Percentiles rank a stretch among this genome's conserved stretches.
These are phyloP conservation scores for Nymphalis io DNA, from an alignment of 1,140 invertebrate species.

Conservation along the genomic window DNA sequence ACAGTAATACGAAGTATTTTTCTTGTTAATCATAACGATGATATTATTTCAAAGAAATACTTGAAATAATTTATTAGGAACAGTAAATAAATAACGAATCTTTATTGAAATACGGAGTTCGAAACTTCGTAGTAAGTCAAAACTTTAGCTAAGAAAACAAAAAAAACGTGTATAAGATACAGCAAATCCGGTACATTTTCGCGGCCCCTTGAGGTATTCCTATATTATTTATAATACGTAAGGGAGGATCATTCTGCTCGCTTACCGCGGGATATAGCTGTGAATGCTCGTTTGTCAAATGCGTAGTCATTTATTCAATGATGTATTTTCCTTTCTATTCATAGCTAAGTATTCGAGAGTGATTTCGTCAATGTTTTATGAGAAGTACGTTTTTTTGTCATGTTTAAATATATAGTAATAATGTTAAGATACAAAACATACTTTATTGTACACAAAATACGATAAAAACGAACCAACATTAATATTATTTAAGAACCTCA, in stretches of 20 bases:
- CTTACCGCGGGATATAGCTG: slow-evolving; percentile 74
- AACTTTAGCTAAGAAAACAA: slow-evolving; percentile 49
- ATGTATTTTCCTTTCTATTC: slow-evolving; percentile 70
- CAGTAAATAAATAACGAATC: slow-evolving; percentile 5
- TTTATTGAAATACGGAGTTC: slow-evolving; percentile 22
- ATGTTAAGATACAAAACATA: no score
- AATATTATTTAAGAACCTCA: no score
- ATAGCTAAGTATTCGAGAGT: slow-evolving; percentile 55
- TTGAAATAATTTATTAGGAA: not conserved
- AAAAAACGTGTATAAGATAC: slow-evolving; percentile 53
- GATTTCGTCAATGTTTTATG: slow-evolving; percentile 38
- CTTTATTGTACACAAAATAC: no score
- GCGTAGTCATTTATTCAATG: slow-evolving; percentile 78
- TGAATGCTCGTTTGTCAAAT: slow-evolving; percentile 79
- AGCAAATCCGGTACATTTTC: slow-evolving; percentile 72
- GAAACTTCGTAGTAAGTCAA: slow-evolving; percentile 39
- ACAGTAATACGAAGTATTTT: no score
- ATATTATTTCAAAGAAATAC: no score
- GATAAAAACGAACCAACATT: no score
- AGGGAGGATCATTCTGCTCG: slow-evolving; percentile 77
- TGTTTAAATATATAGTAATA: no score
- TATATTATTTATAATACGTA: slow-evolving; percentile 78
- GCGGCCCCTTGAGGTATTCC: slow-evolving; percentile 66
- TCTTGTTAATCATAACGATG: no score
- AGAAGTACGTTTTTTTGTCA: not conserved